Evolutionary conservation across 2,113 vertebrate species (phyloP), one percentile per base, ranked within the genome.

Genomic region (Pelecanus crispus): DNA sequence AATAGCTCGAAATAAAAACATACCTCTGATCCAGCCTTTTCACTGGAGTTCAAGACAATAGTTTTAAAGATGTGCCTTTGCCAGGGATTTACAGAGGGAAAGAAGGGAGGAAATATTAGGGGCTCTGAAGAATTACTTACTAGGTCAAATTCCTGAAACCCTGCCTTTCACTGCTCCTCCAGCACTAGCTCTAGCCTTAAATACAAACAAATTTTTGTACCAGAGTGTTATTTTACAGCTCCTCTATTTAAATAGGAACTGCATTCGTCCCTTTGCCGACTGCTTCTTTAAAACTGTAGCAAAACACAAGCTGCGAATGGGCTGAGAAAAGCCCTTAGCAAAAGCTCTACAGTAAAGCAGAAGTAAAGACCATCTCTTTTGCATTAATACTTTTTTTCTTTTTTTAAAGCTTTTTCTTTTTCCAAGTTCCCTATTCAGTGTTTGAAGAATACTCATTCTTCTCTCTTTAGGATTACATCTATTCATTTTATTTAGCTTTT

Each of bases 391-490:
- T 94, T 79, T 45, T 72, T 55, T 9, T 28, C 13, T 66, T 50
- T 49, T 65, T 36, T 31, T 25, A 2, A 79, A 63, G 29, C 52
- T 81, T 71, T 85, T 93, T 91, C 53, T 73, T 87, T 93, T 91
- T 80, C 81, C 89, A 95, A 95, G 87, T 91, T 82, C 81, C 47
- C 84, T 91, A 91, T 97, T 97, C 94, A 95, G 78, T 36, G 50
- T 96, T 97, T 94, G 96, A 96, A 96, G 95, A 96, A 96, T 96
- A 80, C 86, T 95, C 81, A 94, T 97, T 96, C 95, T 95, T 97
- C 67, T 91, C 91, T 80, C 91, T 94, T 94, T 86, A 96, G 95
- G 94, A 95, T 95, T 95, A 94, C 89, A 95, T 97, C 97, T 96
- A 95, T 95, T 97, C 73, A 96, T 96, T 96, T 95, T 90, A 95